Conservation (phyloP, 2,113 vertebrate genomes). For the Turnix velox region DNA sequence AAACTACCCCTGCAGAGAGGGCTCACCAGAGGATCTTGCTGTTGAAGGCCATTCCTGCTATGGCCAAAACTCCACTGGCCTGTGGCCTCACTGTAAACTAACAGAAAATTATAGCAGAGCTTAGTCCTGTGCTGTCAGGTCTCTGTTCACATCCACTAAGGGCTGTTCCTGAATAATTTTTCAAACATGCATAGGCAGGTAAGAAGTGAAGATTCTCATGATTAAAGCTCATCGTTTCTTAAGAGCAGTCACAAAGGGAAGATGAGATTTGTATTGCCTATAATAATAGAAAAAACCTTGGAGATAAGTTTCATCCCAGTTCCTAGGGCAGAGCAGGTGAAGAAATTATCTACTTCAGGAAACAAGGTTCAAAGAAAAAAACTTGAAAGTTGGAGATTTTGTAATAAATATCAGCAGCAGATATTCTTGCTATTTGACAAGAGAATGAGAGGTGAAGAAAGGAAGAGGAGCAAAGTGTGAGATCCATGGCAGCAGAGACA, state of each 20-base stretch:
- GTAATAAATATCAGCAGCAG: neutral
- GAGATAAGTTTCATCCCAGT: neutral
- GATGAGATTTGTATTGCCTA: neutral
- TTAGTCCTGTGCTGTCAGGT: neutral
- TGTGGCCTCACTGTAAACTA: neutral
- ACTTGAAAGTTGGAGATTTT: neutral
- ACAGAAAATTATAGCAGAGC: neutral
- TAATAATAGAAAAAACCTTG: neutral
- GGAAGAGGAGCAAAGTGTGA: neutral
- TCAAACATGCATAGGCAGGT: neutral
- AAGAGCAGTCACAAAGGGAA: neutral
- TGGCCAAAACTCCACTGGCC: neutral
- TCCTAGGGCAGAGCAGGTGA: neutral
- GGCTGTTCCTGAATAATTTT: neutral
- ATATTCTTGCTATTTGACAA: neutral
- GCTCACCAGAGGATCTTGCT: neutral
- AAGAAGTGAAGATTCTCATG: neutral
- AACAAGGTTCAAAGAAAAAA: neutral
- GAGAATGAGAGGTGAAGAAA: neutral
- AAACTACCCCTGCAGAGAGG: neutral
- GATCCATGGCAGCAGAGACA: neutral
- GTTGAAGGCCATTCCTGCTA: neutral
- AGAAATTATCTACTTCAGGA: neutral
- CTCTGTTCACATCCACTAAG: neutral
- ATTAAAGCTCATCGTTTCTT: neutral